Evolutionary conservation across 2,797 vertebrate species (phyloP), one percentile per base, ranked within the genome.

Genomic region (Uromys caudimaculatus): DNA sequence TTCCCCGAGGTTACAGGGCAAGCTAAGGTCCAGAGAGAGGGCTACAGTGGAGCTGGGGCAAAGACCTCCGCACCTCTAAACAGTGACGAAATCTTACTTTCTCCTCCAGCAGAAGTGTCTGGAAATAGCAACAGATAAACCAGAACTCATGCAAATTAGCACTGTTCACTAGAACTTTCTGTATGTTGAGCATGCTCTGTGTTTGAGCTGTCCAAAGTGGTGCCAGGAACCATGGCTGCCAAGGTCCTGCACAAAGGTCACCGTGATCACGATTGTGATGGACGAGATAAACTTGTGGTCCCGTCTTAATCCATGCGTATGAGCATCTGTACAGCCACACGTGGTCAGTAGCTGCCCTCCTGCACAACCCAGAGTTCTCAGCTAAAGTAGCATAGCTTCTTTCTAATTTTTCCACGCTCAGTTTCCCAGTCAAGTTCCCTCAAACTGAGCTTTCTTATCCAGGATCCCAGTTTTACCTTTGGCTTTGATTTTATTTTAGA

Each of bases 381-480:
- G 44, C 27, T 62, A 76, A 86, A 73, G 44, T 35, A 62, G n/a
- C 14, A 82, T 35, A 23, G 19, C 60, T 90, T 77, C 91, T 91
- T 84, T 89, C 78, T 91, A 54, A 83, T 84, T 77, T 92, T 95
- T 76, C 56, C 35, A 62, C 60, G 86, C 58, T 27, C 44, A 91
- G 78, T 95, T 44, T 92, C 73, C 76, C 14, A 14, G 47, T 32
- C 75, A 78, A 11, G 67, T 56, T 91, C 71, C 44, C 56, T 78
- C 52, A 60, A 84, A 52, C 19, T 38, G 58, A 85, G 64, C 60
- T 86, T 79, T 41, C 23, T 41, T 41, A 14, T 1, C 32, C 44
- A 16, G 32, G 12, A 64, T 69, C 35, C 32, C 24, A 32, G 41
- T 50, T 23, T 23, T 41, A 50, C 8, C 67, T 52, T 93, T 56